Conservation (phyloP, 2,113 vertebrate species). For the Macquaria australasica region DNA sequence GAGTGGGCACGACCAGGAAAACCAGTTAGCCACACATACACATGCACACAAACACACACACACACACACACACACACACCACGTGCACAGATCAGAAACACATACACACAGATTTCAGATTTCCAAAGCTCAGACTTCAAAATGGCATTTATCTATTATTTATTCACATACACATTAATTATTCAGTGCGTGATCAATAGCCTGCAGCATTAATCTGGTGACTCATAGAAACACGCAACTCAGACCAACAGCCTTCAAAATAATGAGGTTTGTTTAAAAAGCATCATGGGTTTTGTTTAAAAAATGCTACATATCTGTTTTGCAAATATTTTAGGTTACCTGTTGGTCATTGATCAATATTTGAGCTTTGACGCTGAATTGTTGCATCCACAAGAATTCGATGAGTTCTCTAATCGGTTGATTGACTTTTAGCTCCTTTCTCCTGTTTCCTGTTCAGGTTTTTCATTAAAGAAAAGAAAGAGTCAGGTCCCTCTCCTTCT, state of each 20-base stretch:
- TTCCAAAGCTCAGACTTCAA: constrained; percentile 24
- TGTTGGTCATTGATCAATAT: neutral
- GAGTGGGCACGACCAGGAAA: neutral
- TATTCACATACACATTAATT: constrained; percentile 35
- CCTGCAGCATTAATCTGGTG: constrained; percentile 12
- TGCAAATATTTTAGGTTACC: neutral
- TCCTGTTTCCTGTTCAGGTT: neutral
- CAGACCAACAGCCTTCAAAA: neutral
- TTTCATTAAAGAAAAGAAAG: neutral
- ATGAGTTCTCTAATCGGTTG: neutral
- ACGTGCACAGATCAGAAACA: neutral
- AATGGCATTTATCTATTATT: constrained; percentile 42
- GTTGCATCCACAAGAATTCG: neutral
- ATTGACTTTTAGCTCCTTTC: neutral
- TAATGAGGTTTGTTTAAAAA: neutral
- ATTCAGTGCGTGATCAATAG: constrained; percentile 48
- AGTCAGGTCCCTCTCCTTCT: neutral
- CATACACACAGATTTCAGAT: constrained; percentile 24
- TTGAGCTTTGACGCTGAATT: neutral
- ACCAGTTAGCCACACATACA: neutral
- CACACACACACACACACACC: neutral
- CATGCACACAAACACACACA: neutral
- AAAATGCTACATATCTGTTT: neutral
- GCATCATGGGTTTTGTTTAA: neutral
- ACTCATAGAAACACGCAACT: constrained; percentile 26